Conservation (phyloP, 1,140 invertebrate species). For the Drosophila varians region DNA sequence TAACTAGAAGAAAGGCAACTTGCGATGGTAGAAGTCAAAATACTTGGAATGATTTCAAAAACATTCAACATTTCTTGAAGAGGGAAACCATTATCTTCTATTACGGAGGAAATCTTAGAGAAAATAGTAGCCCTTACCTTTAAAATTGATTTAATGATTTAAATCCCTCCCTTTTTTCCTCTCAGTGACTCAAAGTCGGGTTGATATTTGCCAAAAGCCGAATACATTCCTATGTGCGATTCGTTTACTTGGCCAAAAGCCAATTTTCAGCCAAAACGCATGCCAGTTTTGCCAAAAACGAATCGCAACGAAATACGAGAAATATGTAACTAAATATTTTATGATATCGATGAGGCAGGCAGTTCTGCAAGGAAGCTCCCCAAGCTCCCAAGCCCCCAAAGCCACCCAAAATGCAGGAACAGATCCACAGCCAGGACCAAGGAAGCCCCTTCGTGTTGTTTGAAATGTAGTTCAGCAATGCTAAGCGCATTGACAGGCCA, state of each 20-base stretch:
- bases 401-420: background rate
- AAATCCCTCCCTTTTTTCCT: background rate
- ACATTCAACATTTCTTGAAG: too few species aligned
- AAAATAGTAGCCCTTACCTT: too few species aligned
- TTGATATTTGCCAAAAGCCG: slow-evolving; percentile 7
- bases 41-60: too few species aligned
- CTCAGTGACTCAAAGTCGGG: background rate
- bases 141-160: too few species aligned
- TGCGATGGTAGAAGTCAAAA: too few species aligned
- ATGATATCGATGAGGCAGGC: slow-evolving; percentile 71
- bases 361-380: slow-evolving; percentile 6
- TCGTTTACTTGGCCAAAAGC: slow-evolving; percentile 73
- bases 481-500: slow-evolving; percentile 64
- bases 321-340: slow-evolving; percentile 74
- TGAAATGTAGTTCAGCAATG: slow-evolving; percentile 69
- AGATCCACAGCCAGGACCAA: background rate
- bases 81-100: too few species aligned
- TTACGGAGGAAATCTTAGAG: too few species aligned
- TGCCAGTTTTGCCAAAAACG: slow-evolving; percentile 79
- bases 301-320: slow-evolving; percentile 74
- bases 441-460: slow-evolving; percentile 14
- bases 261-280: slow-evolving; percentile 72
- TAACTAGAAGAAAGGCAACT: too few species aligned
- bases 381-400: background rate
- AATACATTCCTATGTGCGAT: slow-evolving; percentile 27